A percentile compares a stretch with the other conserved stretches of the same genome.
phyloP scores from a whole-genome alignment of 2,797 vertebrate genomes.

The Anguilla marmorata region DNA sequence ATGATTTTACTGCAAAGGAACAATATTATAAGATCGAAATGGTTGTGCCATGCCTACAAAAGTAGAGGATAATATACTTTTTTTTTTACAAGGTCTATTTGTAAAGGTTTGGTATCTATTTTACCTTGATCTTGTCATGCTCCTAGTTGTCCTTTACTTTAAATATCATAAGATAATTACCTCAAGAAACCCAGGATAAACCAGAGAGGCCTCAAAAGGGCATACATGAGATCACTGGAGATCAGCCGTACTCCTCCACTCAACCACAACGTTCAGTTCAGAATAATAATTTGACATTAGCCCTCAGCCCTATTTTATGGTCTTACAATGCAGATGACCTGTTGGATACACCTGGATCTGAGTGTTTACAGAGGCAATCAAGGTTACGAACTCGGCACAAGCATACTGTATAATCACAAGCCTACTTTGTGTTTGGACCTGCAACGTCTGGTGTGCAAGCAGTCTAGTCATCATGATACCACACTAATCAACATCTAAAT shows the following conservation, averaged over 20 bases:
- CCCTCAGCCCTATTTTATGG: not conserved
- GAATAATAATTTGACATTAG: not conserved
- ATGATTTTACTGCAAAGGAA: not conserved
- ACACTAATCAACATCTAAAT: not conserved
- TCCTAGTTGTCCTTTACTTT: not conserved
- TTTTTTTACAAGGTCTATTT: not conserved
- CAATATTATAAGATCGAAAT: not conserved
- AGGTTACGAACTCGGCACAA: not conserved
- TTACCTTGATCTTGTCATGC: not conserved
- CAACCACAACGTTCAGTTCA: not conserved
- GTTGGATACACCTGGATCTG: not conserved
- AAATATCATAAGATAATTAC: no score
- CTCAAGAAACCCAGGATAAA: not conserved
- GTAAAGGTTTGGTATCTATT: not conserved
- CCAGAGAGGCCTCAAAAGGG: not conserved
- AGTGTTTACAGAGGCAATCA: constrained; percentile 3
- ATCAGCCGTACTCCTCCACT: not conserved
- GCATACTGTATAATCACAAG: not conserved
- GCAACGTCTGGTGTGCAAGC: not conserved
- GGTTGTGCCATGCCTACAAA: not conserved
- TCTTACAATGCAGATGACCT: not conserved
- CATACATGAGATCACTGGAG: not conserved
- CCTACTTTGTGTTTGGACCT: not conserved
- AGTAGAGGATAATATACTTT: not conserved
- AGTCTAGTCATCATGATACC: not conserved